A percentile compares a stretch with the other conserved stretches of the same genome.
Evolutionary conservation across 2,888 invertebrate genomes (phyloP).

Genomic region (Acanthosoma haemorrhoidale): DNA sequence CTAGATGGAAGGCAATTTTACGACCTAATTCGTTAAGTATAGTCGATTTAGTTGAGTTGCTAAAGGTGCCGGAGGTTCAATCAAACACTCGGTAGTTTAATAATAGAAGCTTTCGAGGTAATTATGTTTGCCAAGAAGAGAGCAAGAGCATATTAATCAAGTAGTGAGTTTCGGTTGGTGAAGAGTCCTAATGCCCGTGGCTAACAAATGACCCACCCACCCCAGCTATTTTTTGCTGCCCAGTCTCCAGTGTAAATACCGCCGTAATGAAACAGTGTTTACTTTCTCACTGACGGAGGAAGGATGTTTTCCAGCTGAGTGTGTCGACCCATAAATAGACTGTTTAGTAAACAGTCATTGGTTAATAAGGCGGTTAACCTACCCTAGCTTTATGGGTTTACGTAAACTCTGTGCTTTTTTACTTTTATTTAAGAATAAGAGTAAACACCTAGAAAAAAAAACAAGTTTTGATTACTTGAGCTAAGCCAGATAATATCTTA

Average conservation of each 20-base stretch:
- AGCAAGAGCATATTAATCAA: neutral
- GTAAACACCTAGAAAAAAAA: too few relatives aligned
- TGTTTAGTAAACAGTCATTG: neutral
- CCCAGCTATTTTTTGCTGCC: neutral
- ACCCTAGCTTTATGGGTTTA: neutral
- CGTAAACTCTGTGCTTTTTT: neutral
- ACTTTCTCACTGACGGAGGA: neutral
- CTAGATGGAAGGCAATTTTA: too few relatives aligned
- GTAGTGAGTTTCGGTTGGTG: neutral
- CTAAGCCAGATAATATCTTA: too few relatives aligned
- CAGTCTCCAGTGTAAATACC: neutral
- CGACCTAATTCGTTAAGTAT: too few relatives aligned
- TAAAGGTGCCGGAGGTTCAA: too few relatives aligned
- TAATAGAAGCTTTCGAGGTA: too few relatives aligned
- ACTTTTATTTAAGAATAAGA: neutral
- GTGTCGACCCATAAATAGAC: neutral
- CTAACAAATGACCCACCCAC: neutral
- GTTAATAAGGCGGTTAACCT: constrained; percentile 6
- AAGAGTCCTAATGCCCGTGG: neutral
- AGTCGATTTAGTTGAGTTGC: too few relatives aligned
- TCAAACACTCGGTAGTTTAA: too few relatives aligned
- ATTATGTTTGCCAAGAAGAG: neutral
- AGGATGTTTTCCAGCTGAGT: neutral
- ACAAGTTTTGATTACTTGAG: too few relatives aligned
- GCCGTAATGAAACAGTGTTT: neutral